Percentiles rank a stretch among this genome's conserved stretches.
phyloP scores from a whole-genome alignment of 2,797 vertebrate species.

The Pteropus rufus region DNA sequence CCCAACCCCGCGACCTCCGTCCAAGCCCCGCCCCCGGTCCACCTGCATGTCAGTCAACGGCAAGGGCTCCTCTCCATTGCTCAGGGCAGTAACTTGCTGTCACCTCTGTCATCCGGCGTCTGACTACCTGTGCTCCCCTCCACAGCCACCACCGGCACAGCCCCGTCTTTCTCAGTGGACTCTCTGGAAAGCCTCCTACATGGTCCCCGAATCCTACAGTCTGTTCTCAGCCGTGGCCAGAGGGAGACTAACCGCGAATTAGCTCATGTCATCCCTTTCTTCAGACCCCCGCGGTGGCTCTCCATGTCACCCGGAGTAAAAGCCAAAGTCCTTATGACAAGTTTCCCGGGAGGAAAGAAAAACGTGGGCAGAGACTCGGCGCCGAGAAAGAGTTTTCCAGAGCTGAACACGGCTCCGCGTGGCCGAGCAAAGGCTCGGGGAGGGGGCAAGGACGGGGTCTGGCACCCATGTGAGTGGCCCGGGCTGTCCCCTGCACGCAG shows the following conservation, averaged over 20 bases:
- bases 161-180: not conserved
- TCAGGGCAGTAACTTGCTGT: not conserved
- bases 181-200: not conserved
- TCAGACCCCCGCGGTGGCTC: not conserved
- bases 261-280: not conserved
- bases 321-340: not conserved
- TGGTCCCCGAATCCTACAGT: not conserved
- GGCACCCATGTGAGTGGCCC: too few relatives aligned
- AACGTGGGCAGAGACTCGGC: not conserved
- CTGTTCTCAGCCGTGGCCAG: not conserved
- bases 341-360: not conserved
- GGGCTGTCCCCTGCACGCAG: accelerated
- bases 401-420: not conserved
- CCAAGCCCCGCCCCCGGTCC: not conserved
- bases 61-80: not conserved
- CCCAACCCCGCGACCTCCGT: not conserved
- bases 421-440: not conserved
- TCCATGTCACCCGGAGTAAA: not conserved
- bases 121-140: not conserved
- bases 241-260: not conserved
- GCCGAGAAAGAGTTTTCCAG: not conserved
- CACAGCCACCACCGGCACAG: not conserved
- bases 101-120: not conserved
- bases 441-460: not conserved
- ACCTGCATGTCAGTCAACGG: not conserved